phyloP scores from a whole-genome alignment of 2,113 vertebrate species.

The Pelvicachromis taeniatus region DNA sequence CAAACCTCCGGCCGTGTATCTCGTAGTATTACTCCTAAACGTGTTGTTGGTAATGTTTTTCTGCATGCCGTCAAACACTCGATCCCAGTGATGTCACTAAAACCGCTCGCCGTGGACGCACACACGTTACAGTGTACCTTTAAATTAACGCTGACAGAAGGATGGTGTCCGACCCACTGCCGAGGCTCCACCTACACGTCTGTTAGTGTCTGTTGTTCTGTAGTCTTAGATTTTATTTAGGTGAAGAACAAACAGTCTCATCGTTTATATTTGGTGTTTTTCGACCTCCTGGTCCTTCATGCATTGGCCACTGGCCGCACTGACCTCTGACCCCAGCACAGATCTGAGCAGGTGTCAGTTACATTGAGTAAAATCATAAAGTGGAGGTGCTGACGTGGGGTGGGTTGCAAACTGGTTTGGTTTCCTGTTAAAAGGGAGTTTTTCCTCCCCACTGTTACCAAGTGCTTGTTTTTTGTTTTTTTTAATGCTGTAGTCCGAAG shows the following conservation, averaged over 20 bases:
- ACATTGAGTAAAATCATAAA: not conserved
- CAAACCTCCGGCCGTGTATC: not conserved
- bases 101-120: not conserved
- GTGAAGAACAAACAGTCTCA: not conserved
- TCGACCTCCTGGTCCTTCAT: not conserved
- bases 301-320: not conserved
- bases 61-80: not conserved
- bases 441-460: not conserved
- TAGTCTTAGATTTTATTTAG: not conserved
- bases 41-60: not conserved
- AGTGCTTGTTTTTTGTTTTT: not conserved
- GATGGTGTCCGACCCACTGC: not conserved
- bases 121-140: not conserved
- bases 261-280: not conserved
- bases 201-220: not conserved
- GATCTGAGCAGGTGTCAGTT: not conserved
- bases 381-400: not conserved
- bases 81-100: not conserved
- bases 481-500: not conserved
- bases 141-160: not conserved
- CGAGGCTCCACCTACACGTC: not conserved
- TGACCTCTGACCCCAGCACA: not conserved
- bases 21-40: not conserved
- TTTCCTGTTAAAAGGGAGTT: not conserved
- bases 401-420: not conserved